phyloP scores from a whole-genome alignment of 2,113 vertebrate genomes.

The Euleptes europaea region DNA sequence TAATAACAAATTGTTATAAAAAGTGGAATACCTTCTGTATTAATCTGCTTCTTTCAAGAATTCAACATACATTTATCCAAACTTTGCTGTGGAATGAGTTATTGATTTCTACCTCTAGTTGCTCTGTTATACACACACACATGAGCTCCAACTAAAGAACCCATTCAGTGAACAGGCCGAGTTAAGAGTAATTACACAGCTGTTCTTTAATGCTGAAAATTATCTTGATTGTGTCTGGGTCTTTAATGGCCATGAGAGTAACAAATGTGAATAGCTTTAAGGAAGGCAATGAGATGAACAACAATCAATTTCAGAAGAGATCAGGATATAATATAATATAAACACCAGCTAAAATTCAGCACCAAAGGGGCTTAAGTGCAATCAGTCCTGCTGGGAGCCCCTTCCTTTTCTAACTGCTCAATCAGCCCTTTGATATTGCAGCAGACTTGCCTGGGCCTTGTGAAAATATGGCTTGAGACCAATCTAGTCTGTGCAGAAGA shows the following conservation, averaged over 20 bases:
- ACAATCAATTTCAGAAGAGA: constrained; percentile 5
- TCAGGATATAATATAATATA: not conserved
- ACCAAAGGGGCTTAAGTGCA: not conserved
- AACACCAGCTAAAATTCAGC: constrained; percentile 10
- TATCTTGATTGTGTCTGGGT: constrained; percentile 61
- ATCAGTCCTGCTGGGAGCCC: not conserved
- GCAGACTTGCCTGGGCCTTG: not conserved
- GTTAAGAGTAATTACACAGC: constrained; percentile 47
- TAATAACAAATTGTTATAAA: constrained; percentile 50
- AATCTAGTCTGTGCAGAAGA: not conserved
- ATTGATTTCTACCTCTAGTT: constrained; percentile 56
- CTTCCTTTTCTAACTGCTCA: not conserved
- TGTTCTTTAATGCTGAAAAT: constrained; percentile 55
- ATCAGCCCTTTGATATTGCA: not conserved
- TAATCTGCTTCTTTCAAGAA: constrained; percentile 49
- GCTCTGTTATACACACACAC: not conserved
- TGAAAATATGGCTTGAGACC: not conserved
- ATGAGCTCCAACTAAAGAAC: constrained; percentile 38
- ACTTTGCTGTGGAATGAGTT: constrained; percentile 17
- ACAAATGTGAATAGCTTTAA: constrained; percentile 30
- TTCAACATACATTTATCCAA: constrained; percentile 42
- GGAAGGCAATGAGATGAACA: constrained; percentile 27
- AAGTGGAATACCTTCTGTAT: constrained; percentile 42
- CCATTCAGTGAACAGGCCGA: constrained; percentile 52
- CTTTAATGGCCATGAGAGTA: constrained; percentile 50